These are phyloP conservation scores for Reinhardtius hippoglossoides DNA, from an alignment of 2,113 vertebrate genomes.

Conservation along the genomic window DNA sequence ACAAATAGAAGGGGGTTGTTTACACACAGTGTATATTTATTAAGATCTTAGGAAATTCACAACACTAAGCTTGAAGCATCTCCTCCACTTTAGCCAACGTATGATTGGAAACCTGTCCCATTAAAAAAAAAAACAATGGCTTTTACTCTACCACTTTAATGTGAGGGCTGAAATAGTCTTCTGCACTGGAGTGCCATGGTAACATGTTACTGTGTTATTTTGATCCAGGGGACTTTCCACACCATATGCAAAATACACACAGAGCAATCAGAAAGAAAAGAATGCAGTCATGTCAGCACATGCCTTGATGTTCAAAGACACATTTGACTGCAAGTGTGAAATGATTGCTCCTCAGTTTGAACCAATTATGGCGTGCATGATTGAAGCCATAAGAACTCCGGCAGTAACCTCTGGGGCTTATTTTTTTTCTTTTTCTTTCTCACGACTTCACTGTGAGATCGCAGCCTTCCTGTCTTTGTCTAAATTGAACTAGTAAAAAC, in stretches of 20 bases:
- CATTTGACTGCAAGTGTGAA: conserved; percentile 70
- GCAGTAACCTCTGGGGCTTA: conserved; percentile 50
- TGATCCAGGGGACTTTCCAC: conserved; percentile 68
- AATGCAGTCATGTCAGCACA: conserved; percentile 76
- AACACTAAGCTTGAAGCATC: neutral
- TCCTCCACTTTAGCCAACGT: neutral
- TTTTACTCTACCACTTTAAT: neutral
- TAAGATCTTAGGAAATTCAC: neutral
- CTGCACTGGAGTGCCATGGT: no score
- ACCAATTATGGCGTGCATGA: conserved; percentile 76
- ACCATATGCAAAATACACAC: conserved; percentile 11
- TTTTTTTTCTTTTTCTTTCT: conserved; percentile 42
- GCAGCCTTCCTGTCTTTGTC: conserved; percentile 57
- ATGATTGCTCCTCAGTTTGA: conserved; percentile 71
- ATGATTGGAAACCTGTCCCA: neutral
- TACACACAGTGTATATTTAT: neutral
- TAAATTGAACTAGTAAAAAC: conserved; percentile 26
- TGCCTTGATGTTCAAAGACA: conserved; percentile 66
- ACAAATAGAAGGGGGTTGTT: neutral
- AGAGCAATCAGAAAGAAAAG: conserved; percentile 47
- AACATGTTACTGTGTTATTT: conserved; percentile 48
- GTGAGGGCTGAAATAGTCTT: neutral
- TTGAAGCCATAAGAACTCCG: conserved; percentile 63
- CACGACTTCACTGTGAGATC: conserved; percentile 39
- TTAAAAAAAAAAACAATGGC: neutral